Percentiles rank a stretch among this genome's conserved stretches.
phyloP scores from a whole-genome alignment of 1,140 invertebrate species.

The Sycophaga agraensis region DNA sequence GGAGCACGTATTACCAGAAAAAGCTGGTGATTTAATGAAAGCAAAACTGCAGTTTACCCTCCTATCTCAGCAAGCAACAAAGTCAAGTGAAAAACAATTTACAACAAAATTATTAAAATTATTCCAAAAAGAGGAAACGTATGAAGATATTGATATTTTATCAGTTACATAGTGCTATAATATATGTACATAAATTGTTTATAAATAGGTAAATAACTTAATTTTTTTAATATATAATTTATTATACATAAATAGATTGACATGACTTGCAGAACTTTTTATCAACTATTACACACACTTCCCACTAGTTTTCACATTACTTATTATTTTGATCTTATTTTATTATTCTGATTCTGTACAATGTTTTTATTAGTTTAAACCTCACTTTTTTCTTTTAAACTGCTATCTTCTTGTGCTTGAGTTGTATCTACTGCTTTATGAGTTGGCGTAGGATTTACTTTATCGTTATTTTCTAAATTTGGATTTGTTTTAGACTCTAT shows the following conservation, averaged over 20 bases:
- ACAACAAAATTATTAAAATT: constrained; percentile 42
- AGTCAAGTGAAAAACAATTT: constrained; percentile 41
- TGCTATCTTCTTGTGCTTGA: constrained; percentile 13
- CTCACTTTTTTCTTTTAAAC: constrained; percentile 13
- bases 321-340: not conserved
- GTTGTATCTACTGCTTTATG: constrained; percentile 1
- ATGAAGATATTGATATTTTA: constrained; percentile 37
- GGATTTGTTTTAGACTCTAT: not conserved
- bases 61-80: constrained; percentile 36
- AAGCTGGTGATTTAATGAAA: constrained; percentile 48
- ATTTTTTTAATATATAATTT: constrained; percentile 21
- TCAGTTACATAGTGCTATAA: constrained; percentile 24
- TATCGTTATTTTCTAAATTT: not conserved
- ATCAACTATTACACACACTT: not conserved
- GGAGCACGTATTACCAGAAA: constrained; percentile 53
- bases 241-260: not conserved
- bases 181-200: not conserved
- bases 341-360: not conserved
- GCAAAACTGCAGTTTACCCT: constrained; percentile 45
- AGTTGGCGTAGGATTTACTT: not conserved
- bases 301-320: not conserved
- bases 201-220: constrained; percentile 5
- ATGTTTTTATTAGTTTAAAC: not conserved
- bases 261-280: not conserved
- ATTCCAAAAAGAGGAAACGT: constrained; percentile 42